Conservation (phyloP, 2,888 invertebrate species). For the Lysandra bellargus region DNA sequence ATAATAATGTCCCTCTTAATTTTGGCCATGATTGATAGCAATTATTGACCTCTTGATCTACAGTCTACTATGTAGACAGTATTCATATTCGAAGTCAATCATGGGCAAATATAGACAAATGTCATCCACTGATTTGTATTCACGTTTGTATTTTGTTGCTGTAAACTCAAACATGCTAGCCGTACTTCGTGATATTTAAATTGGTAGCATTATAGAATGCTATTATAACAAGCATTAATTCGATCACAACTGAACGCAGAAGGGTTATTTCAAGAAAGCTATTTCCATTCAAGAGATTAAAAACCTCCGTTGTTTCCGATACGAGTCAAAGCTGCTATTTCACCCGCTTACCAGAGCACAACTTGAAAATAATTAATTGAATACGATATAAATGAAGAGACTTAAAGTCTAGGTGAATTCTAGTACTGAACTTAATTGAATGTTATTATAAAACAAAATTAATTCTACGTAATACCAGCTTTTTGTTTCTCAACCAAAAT, state of each 20-base stretch:
- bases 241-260: neutral
- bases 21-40: too few species aligned
- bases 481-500: neutral
- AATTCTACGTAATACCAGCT: neutral
- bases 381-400: neutral
- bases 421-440: neutral
- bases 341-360: neutral
- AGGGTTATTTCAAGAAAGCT: neutral
- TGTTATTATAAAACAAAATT: neutral
- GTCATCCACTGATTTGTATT: too few species aligned
- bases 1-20: too few species aligned
- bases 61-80: too few species aligned
- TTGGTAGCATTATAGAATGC: too few species aligned
- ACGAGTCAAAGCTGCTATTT: neutral
- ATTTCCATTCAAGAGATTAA: neutral
- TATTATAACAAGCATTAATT: too few species aligned
- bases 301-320: neutral
- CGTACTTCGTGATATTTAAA: too few species aligned
- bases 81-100: too few species aligned
- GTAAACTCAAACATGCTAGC: too few species aligned
- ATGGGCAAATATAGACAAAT: too few species aligned
- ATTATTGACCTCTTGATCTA: too few species aligned
- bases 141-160: too few species aligned
- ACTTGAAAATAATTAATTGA: neutral
- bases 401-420: neutral